These are phyloP conservation scores for Passerina amoena DNA, from an alignment of 2,113 vertebrate genomes.

Conservation along the genomic window DNA sequence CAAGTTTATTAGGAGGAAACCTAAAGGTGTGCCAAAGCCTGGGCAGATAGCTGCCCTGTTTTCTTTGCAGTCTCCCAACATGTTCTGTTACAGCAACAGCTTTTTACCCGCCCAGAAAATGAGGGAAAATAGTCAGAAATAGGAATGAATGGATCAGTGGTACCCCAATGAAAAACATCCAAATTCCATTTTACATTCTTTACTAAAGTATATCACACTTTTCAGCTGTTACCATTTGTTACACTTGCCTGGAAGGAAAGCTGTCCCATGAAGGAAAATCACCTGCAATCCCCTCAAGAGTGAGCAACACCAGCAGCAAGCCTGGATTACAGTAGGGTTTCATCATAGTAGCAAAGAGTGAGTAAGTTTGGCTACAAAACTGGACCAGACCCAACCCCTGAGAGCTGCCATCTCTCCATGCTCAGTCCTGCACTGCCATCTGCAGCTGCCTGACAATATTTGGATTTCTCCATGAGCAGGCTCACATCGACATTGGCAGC, in stretches of 20 bases:
- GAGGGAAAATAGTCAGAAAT: not conserved
- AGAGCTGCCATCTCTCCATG: not conserved
- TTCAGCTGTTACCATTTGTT: not conserved
- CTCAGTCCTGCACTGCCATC: constrained; percentile 29
- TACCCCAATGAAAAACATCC: not conserved
- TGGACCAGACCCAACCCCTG: not conserved
- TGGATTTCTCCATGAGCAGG: not conserved
- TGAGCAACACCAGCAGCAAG: not conserved
- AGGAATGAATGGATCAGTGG: not conserved
- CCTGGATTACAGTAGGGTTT: not conserved
- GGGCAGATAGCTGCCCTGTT: not conserved
- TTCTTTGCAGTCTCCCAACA: not conserved
- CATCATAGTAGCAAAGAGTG: not conserved
- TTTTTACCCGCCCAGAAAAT: not conserved
- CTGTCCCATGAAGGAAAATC: not conserved
- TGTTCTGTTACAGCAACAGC: not conserved
- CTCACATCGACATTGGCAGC: not conserved
- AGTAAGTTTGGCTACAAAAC: not conserved
- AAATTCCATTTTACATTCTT: not conserved
- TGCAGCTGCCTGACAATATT: not conserved
- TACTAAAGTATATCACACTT: not conserved
- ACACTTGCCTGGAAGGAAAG: not conserved
- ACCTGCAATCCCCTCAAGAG: not conserved
- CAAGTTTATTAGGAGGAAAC: not conserved
- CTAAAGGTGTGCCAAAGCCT: not conserved